These are phyloP conservation scores for Lagopus leucura DNA, from an alignment of 2,113 vertebrate species.

Conservation along the genomic window DNA sequence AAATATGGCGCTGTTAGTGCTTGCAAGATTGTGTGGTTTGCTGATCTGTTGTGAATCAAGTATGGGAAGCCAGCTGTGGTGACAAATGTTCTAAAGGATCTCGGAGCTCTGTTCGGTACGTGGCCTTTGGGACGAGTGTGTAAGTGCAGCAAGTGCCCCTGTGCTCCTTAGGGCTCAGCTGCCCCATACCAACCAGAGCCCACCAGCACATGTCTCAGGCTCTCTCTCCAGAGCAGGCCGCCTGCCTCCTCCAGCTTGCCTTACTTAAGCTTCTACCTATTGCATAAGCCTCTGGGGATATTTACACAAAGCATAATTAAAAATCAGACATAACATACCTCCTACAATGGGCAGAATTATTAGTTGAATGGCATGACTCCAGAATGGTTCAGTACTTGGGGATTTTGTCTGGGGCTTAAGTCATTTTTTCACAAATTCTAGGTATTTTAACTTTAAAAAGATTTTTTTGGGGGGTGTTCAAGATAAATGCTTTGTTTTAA, in stretches of 20 bases:
- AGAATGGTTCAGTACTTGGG: not conserved
- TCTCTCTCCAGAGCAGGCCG: not conserved
- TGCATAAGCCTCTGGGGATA: constrained; percentile 71
- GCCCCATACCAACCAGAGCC: not conserved
- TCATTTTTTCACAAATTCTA: not conserved
- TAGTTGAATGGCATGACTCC: constrained; percentile 6
- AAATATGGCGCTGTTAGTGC: not conserved
- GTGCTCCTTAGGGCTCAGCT: not conserved
- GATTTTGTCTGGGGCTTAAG: not conserved
- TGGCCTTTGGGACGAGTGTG: not conserved
- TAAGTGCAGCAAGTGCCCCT: not conserved
- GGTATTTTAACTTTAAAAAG: not conserved
- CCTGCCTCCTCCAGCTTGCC: constrained; percentile 19
- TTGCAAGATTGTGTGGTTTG: not conserved
- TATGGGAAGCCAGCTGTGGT: not conserved
- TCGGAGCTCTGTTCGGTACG: not conserved
- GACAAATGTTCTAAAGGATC: not conserved
- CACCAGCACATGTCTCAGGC: not conserved
- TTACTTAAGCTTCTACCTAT: constrained; percentile 66
- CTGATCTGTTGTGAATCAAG: constrained; percentile 16
- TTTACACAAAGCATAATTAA: constrained; percentile 73
- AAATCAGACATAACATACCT: constrained; percentile 59
- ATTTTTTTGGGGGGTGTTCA: not conserved
- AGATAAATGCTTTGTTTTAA: not conserved
- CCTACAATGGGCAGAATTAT: constrained; percentile 45